Evolutionary conservation across 2,888 invertebrate species (phyloP).

Genomic region (Chymomyza fuscimana): DNA sequence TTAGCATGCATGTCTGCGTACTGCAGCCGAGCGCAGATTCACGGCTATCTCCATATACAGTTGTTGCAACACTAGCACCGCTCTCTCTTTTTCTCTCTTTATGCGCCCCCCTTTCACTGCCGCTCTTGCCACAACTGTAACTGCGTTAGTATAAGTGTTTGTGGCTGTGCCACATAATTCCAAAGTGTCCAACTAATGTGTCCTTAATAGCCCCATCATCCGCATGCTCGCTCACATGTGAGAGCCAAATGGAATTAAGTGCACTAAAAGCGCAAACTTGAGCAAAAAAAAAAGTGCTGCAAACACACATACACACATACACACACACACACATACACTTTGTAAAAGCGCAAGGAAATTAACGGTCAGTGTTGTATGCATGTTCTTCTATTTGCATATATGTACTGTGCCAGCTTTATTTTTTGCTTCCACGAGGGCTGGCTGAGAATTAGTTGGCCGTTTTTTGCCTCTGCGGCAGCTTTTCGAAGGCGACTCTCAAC

Average conservation of each 20-base stretch:
- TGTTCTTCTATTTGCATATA: conserved; percentile 34
- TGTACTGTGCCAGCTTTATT: not conserved
- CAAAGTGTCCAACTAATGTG: conserved; percentile 67
- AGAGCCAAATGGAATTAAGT: conserved; percentile 65
- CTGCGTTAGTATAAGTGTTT: not conserved
- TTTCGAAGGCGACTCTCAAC: too few species aligned
- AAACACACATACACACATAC: not conserved
- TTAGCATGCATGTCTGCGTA: conserved; percentile 63
- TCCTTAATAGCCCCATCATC: conserved; percentile 72
- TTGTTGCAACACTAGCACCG: not conserved
- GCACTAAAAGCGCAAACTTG: conserved; percentile 63
- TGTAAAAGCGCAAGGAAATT: conserved; percentile 52
- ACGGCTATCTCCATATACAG: not conserved
- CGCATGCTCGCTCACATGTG: conserved; percentile 43
- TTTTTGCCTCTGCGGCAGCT: too few species aligned
- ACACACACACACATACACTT: not conserved
- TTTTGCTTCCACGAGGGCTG: too few species aligned
- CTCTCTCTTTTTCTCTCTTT: not conserved
- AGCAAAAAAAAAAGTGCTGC: conserved; percentile 30
- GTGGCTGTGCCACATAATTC: conserved; percentile 51
- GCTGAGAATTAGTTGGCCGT: too few species aligned
- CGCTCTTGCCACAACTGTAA: conserved; percentile 26
- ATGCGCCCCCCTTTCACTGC: conserved; percentile 11
- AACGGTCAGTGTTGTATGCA: conserved; percentile 36
- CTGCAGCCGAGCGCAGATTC: conserved; percentile 6